These are phyloP conservation scores for Sinocyclocheilus grahami DNA, from an alignment of 2,113 vertebrate genomes.

Conservation along the genomic window DNA sequence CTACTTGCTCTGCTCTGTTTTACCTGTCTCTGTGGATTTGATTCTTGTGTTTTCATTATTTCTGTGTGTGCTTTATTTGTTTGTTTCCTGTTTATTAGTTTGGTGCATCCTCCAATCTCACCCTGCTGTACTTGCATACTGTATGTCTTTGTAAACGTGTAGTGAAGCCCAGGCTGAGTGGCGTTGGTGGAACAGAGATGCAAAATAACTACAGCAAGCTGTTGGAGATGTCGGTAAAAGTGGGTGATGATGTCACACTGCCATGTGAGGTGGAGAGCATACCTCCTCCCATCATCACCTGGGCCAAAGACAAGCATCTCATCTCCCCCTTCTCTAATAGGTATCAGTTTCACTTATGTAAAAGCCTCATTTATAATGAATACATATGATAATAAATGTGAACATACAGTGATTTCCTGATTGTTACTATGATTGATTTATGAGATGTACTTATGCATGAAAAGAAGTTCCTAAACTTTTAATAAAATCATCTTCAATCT, in stretches of 20 bases:
- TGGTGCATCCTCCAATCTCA: constrained; percentile 8
- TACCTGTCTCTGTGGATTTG: neutral
- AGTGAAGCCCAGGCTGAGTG: constrained; percentile 86
- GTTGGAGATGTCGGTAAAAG: constrained; percentile 79
- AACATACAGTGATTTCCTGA: too few species aligned
- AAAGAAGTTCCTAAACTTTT: too few species aligned
- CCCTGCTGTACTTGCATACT: constrained; percentile 24
- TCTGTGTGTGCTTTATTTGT: constrained; percentile 14
- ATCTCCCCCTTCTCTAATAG: constrained; percentile 93
- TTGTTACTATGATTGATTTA: too few species aligned
- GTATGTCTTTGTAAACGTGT: constrained; percentile 47
- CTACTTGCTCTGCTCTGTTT: neutral
- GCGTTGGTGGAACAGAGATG: constrained; percentile 63
- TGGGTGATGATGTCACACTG: constrained; percentile 84
- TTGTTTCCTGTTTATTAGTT: constrained; percentile 7
- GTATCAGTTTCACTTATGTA: constrained; percentile 68
- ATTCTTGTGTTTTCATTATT: neutral
- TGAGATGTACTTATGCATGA: neutral
- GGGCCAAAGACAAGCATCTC: constrained; percentile 91
- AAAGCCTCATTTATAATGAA: neutral
- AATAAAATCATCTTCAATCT: too few species aligned
- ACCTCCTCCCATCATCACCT: constrained; percentile 89
- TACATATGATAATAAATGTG: too few species aligned
- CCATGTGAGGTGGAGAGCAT: constrained; percentile 90
- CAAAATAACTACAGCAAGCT: constrained; percentile 64